Base-by-base conservation (phyloP, 2,797 vertebrate genomes). In the Tapirus indicus region DNA sequence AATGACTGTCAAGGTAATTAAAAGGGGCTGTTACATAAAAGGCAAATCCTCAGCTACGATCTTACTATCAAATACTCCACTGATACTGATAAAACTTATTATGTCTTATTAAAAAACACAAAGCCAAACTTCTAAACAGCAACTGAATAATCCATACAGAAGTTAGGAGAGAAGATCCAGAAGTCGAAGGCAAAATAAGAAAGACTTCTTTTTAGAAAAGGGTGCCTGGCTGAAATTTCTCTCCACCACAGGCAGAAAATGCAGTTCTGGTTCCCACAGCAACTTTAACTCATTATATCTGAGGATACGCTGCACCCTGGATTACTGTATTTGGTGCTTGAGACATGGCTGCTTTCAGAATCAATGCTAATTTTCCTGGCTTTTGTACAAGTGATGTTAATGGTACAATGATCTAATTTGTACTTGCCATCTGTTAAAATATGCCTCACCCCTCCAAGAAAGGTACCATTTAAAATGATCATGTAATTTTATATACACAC, bases 1-100 rank as follows among this genome's bases (percentile, higher is more conserved):
- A 93, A 29, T 83, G 88, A 96, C 87, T 72, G 94, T 47, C 66
- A 86, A 49, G 86, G 94, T 95, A 86, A 96, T 95, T 72, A 96
- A 96, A 52, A 96, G 21, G n/a, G 6, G 4, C 13, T 87, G 23
- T 78, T 94, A 97, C 66, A 87, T 66, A 94, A 94, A 75, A 78
- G 52, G 60, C 68, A 94, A 96, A 96, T 23, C 54, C 83, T 97
- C 54, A 94, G 64, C 29, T 77, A 92, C 35, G 95, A 75, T 38
- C 82, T 62, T 47, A 41, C 25, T 87, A 80, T 94, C 78, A 87
- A 72, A 41, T 83, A 90, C 23, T 41, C 8, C 21, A 38, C 47
- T 49, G 77, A 62, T 54, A 90, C 32, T 69, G 52, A 64, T 71
- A 88, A 94, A 96, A 94, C 41, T 94, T 72, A 83, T 29, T 66